Conservation (phyloP, 2,888 invertebrate genomes). For the Cheilosia urbana region DNA sequence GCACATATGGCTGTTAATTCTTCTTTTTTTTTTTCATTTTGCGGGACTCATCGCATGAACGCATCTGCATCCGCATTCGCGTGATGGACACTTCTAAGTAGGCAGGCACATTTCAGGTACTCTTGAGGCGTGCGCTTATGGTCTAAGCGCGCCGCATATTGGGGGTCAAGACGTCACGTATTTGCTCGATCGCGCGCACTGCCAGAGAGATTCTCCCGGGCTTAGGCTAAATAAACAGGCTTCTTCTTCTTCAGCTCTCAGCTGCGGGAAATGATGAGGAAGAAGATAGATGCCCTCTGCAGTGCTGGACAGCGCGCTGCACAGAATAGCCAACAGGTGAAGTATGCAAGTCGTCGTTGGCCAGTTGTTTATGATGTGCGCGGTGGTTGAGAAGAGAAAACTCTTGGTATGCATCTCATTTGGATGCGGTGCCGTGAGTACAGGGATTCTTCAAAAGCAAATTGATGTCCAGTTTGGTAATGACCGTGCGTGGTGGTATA, state of each 20-base stretch:
- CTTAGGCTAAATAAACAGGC: slow-evolving; percentile 55
- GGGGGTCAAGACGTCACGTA: slow-evolving; percentile 71
- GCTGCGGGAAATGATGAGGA: slow-evolving; percentile 41
- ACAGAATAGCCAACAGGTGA: slow-evolving; percentile 56
- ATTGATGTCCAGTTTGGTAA: slow-evolving; percentile 33
- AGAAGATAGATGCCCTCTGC: slow-evolving; percentile 59
- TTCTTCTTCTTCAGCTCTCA: slow-evolving; percentile 33
- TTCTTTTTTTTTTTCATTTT: slow-evolving; percentile 24
- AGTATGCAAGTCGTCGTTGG: slow-evolving; percentile 41
- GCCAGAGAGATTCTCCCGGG: slow-evolving; percentile 28
- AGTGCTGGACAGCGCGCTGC: slow-evolving; percentile 4
- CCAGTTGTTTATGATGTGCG: slow-evolving; percentile 49
- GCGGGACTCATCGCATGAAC: slow-evolving; percentile 68
- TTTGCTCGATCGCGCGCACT: slow-evolving; percentile 11
- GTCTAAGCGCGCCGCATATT: slow-evolving; percentile 60
- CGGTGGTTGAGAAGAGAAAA: slow-evolving; percentile 16
- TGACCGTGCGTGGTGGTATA: slow-evolving; percentile 3
- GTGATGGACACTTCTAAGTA: slow-evolving; percentile 73
- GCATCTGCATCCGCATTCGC: slow-evolving; percentile 75
- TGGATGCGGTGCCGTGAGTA: slow-evolving; percentile 21
- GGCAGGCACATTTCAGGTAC: slow-evolving; percentile 58
- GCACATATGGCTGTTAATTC: no score
- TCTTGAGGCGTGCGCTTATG: slow-evolving; percentile 55
- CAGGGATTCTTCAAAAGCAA: slow-evolving; percentile 32
- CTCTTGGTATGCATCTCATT: slow-evolving; percentile 63